Conservation (phyloP, 92 coral and sea anemone genomes). For the Phymanthus crucifer region DNA sequence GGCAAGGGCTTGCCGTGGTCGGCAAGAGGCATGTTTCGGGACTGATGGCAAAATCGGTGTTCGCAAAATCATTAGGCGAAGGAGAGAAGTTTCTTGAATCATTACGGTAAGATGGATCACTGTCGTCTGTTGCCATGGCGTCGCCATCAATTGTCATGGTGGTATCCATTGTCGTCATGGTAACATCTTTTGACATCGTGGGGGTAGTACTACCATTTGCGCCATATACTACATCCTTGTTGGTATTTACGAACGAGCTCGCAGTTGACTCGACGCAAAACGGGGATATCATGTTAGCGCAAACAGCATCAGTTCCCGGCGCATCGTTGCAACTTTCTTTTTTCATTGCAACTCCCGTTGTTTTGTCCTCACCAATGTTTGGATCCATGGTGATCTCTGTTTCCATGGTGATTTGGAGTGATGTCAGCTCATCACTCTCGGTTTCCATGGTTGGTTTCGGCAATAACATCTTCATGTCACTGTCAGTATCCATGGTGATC, state of each 20-base stretch:
- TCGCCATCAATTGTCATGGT: background rate
- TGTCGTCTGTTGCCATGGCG: constrained; percentile 1
- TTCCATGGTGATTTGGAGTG: background rate
- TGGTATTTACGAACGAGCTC: background rate
- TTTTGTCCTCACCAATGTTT: no score
- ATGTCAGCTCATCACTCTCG: background rate
- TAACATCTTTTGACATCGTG: background rate
- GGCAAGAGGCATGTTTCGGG: background rate
- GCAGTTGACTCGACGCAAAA: no score
- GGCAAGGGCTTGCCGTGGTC: background rate
- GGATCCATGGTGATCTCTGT: background rate
- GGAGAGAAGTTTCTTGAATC: background rate
- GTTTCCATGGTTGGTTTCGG: background rate
- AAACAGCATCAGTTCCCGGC: background rate
- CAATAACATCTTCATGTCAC: background rate
- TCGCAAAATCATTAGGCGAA: background rate
- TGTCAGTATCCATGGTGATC: background rate
- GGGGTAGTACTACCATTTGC: background rate
- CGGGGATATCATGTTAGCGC: background rate
- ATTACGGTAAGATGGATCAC: background rate
- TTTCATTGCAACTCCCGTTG: no score
- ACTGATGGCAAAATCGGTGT: background rate
- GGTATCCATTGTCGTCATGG: background rate
- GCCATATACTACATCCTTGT: background rate
- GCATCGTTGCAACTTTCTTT: no score